Conservation (phyloP, 2,113 vertebrate species). For the Lepus europaeus region DNA sequence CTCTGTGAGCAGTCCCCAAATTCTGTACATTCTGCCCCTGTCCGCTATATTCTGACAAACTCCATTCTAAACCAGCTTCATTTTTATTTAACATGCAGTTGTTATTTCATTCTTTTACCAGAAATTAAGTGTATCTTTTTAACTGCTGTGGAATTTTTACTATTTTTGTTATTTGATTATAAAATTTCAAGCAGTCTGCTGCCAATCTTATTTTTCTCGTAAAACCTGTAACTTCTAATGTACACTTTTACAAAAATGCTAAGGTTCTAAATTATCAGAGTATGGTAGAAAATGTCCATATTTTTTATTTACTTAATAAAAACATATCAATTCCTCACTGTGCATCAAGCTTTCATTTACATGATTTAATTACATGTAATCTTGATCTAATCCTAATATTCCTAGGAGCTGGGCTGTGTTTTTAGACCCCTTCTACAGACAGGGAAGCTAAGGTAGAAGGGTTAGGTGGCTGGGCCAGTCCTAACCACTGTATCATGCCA, state of each 20-base stretch:
- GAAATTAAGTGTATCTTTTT: conserved; percentile 49
- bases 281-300: neutral
- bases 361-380: neutral
- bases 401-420: neutral
- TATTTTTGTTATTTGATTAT: conserved; percentile 26
- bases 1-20: neutral
- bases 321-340: neutral
- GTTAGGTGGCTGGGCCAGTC: neutral
- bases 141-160: conserved; percentile 4
- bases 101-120: conserved; percentile 20
- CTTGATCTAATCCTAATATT: conserved; percentile 1
- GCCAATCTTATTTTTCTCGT: conserved; percentile 51
- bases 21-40: neutral
- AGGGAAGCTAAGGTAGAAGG: neutral
- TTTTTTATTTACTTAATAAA: conserved; percentile 31
- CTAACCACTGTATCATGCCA: neutral
- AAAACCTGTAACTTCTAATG: neutral
- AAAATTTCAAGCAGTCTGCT: conserved; percentile 46
- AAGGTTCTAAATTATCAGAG: neutral
- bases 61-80: neutral
- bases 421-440: neutral
- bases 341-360: neutral
- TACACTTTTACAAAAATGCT: conserved; percentile 36
- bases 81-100: neutral
- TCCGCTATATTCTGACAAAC: neutral